Percentiles rank a stretch among this genome's conserved stretches.
phyloP scores from a whole-genome alignment of 2,113 vertebrate genomes.

The Oreochromis niloticus region DNA sequence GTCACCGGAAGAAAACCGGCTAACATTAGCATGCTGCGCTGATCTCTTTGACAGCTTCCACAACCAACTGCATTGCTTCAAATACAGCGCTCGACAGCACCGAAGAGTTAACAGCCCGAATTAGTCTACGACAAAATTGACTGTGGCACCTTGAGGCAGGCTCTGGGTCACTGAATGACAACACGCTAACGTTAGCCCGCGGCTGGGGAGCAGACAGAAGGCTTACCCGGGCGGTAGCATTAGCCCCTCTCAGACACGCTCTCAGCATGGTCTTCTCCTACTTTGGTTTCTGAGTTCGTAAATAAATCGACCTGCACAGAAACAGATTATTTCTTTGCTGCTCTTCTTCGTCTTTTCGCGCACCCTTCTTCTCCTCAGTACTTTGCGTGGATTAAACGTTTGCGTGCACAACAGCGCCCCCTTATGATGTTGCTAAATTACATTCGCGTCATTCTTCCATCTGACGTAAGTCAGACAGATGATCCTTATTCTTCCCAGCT shows the following conservation, averaged over 20 bases:
- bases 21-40: not conserved
- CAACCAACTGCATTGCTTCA: accelerated
- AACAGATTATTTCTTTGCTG: not conserved
- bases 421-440: not conserved
- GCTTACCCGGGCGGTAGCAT: constrained; percentile 44
- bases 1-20: not conserved
- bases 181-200: not conserved
- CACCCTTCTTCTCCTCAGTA: not conserved
- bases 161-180: constrained; percentile 53
- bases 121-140: too few relatives aligned
- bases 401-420: not conserved
- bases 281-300: not conserved
- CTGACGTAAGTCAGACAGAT: not conserved
- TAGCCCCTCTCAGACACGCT: constrained; percentile 47
- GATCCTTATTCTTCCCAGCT: not conserved
- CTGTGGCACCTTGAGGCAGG: not conserved
- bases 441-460: not conserved
- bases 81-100: not conserved
- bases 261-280: constrained; percentile 40
- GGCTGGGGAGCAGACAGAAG: accelerated
- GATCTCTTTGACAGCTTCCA: not conserved
- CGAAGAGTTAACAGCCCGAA: not conserved
- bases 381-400: not conserved
- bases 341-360: not conserved
- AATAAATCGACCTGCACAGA: not conserved